These are phyloP conservation scores for Papio anubis DNA, from an alignment of 2,113 vertebrate species.

Conservation along the genomic window DNA sequence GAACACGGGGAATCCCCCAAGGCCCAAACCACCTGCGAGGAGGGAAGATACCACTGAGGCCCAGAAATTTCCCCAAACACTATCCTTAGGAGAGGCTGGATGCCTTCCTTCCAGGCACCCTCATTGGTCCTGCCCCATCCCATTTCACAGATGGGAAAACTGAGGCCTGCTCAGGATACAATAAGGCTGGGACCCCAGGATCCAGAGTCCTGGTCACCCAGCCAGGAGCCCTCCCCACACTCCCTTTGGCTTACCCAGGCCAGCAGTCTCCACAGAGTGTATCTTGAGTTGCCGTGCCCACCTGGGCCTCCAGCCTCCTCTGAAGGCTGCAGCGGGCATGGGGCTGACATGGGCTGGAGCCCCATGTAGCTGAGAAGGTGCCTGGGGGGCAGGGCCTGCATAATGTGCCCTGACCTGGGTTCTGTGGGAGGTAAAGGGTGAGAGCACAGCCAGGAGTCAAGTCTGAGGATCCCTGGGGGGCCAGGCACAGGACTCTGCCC, in stretches of 20 bases:
- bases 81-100: not conserved
- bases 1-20: not conserved
- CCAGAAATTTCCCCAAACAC: not conserved
- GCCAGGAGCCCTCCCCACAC: not conserved
- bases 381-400: conserved; percentile 88
- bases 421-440: conserved; percentile 43
- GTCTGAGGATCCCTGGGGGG: not conserved
- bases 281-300: conserved; percentile 82
- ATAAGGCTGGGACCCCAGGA: not conserved
- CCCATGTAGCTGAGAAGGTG: conserved; percentile 87
- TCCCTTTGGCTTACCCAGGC: conserved; percentile 85
- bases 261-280: conserved; percentile 89
- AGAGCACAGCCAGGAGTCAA: not conserved
- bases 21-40: conserved; percentile 61
- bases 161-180: not conserved
- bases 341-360: conserved; percentile 82
- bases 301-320: conserved; percentile 78
- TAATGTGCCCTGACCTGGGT: not conserved
- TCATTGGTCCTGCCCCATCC: not conserved
- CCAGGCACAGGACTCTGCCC: not conserved
- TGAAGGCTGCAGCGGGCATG: conserved; percentile 85
- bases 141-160: not conserved
- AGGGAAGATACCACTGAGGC: conserved; percentile 1
- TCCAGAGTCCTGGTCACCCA: not conserved
- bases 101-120: not conserved